Percentiles rank a stretch among this genome's conserved stretches.
These are phyloP conservation scores for Argyrosomus regius DNA, from an alignment of 2,797 vertebrate species.

Conservation along the genomic window DNA sequence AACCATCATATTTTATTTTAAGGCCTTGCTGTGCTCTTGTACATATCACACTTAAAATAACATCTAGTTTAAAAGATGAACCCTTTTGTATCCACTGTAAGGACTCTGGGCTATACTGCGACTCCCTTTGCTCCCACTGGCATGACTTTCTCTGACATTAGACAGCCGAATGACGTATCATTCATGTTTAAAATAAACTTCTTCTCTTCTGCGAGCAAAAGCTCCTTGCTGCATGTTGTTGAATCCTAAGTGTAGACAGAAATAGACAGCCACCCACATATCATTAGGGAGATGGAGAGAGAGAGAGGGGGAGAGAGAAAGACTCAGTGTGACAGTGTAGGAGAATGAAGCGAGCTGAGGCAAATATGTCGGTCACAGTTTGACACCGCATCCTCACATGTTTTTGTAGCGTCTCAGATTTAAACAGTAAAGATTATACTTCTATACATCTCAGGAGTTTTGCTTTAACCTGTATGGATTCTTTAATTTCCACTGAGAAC, in stretches of 20 bases:
- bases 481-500: conserved; percentile 51
- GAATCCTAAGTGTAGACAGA: conserved; percentile 81
- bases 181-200: conserved; percentile 76
- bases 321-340: conserved; percentile 71
- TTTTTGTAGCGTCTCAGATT: conserved; percentile 20
- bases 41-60: conserved; percentile 22
- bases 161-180: conserved; percentile 64
- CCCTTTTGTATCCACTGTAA: conserved; percentile 41
- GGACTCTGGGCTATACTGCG: conserved; percentile 51
- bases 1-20: conserved; percentile 53
- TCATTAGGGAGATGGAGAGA: conserved; percentile 84
- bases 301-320: conserved; percentile 72
- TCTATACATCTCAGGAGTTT: conserved; percentile 5
- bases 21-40: conserved; percentile 37
- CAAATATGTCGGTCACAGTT: conserved; percentile 71
- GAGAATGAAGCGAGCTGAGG: conserved; percentile 67
- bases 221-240: conserved; percentile 69
- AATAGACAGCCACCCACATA: conserved; percentile 88
- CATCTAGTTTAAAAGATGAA: conserved; percentile 37
- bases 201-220: conserved; percentile 67
- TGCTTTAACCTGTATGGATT: conserved; percentile 14
- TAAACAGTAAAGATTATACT: neutral
- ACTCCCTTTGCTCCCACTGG: conserved; percentile 63
- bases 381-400: conserved; percentile 50
- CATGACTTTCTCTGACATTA: conserved; percentile 75